Percentiles rank a stretch among this genome's conserved stretches.
Conservation (phyloP, 2,113 vertebrate species). For the Hypanus sabinus region DNA sequence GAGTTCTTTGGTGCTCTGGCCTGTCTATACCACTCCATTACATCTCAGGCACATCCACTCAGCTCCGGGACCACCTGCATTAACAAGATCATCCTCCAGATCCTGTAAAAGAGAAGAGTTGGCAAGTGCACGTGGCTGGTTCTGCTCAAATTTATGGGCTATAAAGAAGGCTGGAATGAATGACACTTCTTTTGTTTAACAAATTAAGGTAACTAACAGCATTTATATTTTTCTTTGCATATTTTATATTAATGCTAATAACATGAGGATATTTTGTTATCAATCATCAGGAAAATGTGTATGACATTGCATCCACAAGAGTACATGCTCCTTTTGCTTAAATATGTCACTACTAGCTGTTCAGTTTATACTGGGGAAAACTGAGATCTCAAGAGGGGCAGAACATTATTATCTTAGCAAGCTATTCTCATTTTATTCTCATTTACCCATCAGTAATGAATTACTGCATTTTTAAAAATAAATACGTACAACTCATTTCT, state of each 20-base stretch:
- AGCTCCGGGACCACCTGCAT: no score
- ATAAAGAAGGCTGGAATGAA: background rate
- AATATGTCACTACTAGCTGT: background rate
- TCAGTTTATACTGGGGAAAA: background rate
- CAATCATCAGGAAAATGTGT: background rate
- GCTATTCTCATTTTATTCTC: background rate
- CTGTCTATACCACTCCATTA: no score
- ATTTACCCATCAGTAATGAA: background rate
- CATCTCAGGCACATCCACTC: no score
- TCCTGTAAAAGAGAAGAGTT: no score
- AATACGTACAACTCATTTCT: slow-evolving; percentile 12
- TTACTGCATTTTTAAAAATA: background rate
- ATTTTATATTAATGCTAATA: background rate
- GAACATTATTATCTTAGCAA: background rate
- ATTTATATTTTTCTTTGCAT: background rate
- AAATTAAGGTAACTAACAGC: background rate
- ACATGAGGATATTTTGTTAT: background rate
- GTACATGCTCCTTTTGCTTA: background rate
- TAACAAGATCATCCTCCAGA: no score
- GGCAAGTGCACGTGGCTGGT: no score
- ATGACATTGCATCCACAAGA: background rate
- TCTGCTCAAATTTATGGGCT: no score
- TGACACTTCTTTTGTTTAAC: background rate
- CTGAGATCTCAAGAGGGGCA: background rate
- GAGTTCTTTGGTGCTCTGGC: no score